These are phyloP conservation scores for Notospermus geniculatus DNA, from an alignment of 1,140 invertebrate genomes.

Conservation along the genomic window DNA sequence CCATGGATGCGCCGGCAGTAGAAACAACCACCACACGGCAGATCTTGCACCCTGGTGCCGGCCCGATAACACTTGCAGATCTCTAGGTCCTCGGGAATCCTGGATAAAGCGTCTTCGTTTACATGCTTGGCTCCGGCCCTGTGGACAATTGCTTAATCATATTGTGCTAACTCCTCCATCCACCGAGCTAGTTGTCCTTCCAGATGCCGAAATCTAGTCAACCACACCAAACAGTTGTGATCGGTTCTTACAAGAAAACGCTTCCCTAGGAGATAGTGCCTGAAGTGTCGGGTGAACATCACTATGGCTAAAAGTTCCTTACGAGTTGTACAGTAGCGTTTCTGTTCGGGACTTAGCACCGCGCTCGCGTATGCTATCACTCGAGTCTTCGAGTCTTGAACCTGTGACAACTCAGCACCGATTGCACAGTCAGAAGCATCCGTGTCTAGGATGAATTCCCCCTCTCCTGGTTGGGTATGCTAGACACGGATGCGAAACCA, in stretches of 20 bases:
- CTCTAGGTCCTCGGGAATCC: too few relatives aligned
- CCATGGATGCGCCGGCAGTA: too few relatives aligned
- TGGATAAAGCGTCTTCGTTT: background rate
- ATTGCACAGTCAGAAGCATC: background rate
- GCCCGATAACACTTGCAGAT: too few relatives aligned
- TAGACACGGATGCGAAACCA: too few relatives aligned
- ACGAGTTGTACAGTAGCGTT: too few relatives aligned
- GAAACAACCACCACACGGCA: too few relatives aligned
- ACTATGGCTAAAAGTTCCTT: background rate
- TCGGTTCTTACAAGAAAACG: background rate
- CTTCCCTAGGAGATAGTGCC: conserved; percentile 2
- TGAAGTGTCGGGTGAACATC: conserved; percentile 6
- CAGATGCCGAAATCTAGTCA: background rate
- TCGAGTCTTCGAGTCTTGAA: background rate
- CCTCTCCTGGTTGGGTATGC: too few relatives aligned
- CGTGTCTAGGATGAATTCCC: background rate
- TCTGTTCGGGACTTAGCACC: background rate
- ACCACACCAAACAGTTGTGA: background rate
- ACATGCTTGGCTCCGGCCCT: background rate
- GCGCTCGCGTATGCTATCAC: background rate
- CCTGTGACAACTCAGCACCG: background rate
- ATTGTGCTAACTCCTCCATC: background rate
- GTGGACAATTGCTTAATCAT: background rate
- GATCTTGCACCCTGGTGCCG: too few relatives aligned
- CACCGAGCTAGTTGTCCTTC: background rate